phyloP scores from a whole-genome alignment of 2,113 vertebrate species.

The Physeter macrocephalus region DNA sequence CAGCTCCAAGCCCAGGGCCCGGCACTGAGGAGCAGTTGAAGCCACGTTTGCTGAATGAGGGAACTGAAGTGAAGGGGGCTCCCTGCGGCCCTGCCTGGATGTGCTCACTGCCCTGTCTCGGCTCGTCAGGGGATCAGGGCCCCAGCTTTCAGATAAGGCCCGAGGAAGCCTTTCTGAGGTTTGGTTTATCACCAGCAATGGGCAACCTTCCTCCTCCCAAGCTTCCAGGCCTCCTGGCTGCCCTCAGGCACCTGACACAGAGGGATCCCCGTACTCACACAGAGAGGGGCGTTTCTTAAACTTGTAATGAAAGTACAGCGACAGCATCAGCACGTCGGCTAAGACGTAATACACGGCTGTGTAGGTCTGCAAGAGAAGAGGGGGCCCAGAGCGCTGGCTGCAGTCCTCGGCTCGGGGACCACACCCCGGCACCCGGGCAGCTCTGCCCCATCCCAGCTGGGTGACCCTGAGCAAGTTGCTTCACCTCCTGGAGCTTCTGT shows the following conservation, averaged over 20 bases:
- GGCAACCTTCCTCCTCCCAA: neutral
- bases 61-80: fast-evolving
- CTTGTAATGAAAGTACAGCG: slow-evolving; percentile 90
- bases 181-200: neutral
- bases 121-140: neutral
- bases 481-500: neutral
- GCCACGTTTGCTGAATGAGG: fast-evolving
- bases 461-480: neutral
- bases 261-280: slow-evolving; percentile 63
- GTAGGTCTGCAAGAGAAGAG: slow-evolving; percentile 83
- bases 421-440: fast-evolving
- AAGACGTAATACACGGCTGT: slow-evolving; percentile 93
- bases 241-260: neutral
- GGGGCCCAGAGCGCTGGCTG: fast-evolving
- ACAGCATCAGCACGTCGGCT: slow-evolving; percentile 90
- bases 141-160: neutral
- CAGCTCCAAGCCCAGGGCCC: neutral
- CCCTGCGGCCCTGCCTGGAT: neutral
- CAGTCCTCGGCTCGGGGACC: fast-evolving
- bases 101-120: neutral
- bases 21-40: neutral
- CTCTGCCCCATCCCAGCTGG: neutral
- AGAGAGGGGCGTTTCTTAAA: slow-evolving; percentile 73
- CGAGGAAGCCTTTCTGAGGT: neutral
- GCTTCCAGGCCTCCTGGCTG: too few relatives aligned